Percentiles rank a stretch among this genome's conserved stretches.
These are phyloP conservation scores for Hylaea fasciaria DNA, from an alignment of 2,888 invertebrate species.

Conservation along the genomic window DNA sequence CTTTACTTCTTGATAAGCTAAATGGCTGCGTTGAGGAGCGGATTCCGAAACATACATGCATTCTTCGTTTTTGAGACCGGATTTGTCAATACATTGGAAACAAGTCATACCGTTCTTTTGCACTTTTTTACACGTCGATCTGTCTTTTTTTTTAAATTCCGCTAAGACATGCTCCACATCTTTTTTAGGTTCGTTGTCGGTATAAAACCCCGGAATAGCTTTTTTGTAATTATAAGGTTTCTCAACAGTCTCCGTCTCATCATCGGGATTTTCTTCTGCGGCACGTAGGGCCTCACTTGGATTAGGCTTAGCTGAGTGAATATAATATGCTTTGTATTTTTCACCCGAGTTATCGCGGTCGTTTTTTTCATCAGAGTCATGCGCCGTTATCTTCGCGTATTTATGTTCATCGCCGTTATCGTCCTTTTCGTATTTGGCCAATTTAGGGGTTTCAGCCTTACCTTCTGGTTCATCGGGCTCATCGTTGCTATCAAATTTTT, in stretches of 20 bases:
- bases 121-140: conserved; percentile 89
- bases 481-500: conserved; percentile 86
- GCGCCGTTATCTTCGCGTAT: conserved; percentile 56
- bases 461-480: conserved; percentile 79
- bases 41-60: conserved; percentile 91
- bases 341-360: conserved; percentile 61
- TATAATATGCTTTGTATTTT: conserved; percentile 76
- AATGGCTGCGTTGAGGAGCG: conserved; percentile 86
- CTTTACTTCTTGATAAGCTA: conserved; percentile 88
- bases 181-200: conserved; percentile 85
- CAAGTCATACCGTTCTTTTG: conserved; percentile 91
- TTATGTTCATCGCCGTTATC: conserved; percentile 62
- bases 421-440: conserved; percentile 65
- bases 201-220: conserved; percentile 78
- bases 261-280: conserved; percentile 64
- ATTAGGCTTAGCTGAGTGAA: conserved; percentile 69
- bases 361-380: conserved; percentile 55
- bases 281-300: conserved; percentile 71
- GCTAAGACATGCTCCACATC: conserved; percentile 89
- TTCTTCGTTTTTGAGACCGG: conserved; percentile 90
- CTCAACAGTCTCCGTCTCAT: conserved; percentile 59
- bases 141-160: conserved; percentile 90
- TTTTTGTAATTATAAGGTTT: conserved; percentile 79
- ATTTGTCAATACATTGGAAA: conserved; percentile 88
- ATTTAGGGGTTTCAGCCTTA: conserved; percentile 65